phyloP scores from a whole-genome alignment of 2,113 vertebrate species.

The Laterallus jamaicensis region DNA sequence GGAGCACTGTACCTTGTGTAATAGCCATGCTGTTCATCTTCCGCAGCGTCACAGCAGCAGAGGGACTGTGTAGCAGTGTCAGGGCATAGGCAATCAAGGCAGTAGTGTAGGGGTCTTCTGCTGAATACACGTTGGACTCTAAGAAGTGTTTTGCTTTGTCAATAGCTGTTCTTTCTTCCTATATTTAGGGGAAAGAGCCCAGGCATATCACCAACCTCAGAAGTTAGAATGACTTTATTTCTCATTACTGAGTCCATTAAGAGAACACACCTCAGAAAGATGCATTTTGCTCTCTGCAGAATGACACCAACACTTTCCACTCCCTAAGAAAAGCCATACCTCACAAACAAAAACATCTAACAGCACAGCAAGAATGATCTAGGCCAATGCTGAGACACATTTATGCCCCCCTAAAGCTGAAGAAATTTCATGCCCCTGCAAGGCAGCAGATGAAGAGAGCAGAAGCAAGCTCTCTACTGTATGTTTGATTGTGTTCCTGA shows the following conservation, averaged over 20 bases:
- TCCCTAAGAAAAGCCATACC: not conserved
- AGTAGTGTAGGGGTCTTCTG: slow-evolving; percentile 89
- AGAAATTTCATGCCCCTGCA: not conserved
- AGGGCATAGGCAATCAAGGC: slow-evolving; percentile 85
- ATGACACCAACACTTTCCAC: not conserved
- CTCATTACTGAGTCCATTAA: fast-evolving
- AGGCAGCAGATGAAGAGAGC: slow-evolving; percentile 25
- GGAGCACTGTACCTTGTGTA: slow-evolving; percentile 79
- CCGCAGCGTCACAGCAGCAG: slow-evolving; percentile 73
- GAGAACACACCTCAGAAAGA: not conserved
- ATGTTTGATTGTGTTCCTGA: slow-evolving; percentile 38
- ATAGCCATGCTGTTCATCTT: slow-evolving; percentile 91
- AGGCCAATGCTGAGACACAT: not conserved
- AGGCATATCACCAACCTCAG: not conserved
- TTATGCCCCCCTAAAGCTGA: not conserved
- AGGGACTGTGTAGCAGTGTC: slow-evolving; percentile 84
- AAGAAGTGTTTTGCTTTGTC: slow-evolving; percentile 87
- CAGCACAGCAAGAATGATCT: not conserved
- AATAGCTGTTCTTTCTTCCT: slow-evolving; percentile 87
- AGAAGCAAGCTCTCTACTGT: not conserved
- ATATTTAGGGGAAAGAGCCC: not conserved
- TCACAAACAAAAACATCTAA: not conserved
- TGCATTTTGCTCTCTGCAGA: not conserved
- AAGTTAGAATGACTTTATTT: not conserved
- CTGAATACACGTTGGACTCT: slow-evolving; percentile 84